Evolutionary conservation across 2,113 vertebrate species (phyloP), one percentile per base, ranked within the genome.

Genomic region (Oncorhynchus tshawytscha): DNA sequence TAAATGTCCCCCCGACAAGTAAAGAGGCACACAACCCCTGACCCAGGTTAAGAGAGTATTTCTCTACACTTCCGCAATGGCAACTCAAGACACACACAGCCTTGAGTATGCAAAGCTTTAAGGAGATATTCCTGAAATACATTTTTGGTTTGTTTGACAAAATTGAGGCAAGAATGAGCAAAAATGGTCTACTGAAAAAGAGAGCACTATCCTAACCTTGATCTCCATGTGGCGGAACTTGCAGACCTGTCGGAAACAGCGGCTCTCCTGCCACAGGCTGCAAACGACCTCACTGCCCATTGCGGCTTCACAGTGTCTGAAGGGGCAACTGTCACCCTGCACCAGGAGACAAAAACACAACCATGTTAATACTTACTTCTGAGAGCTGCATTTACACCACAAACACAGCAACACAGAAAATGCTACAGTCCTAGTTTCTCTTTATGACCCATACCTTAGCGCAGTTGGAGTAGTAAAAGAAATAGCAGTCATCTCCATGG

Each of bases 221-320:
- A 99, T 97, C 68, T 98, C 94, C 97, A 98, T 98, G 90, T 99
- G 97, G 15, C 97, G 95, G 92, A 96, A 98, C 74, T 95, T 95
- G 95, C 97, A 99, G 81, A 95, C 84, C 2, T 92, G 92, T 66
- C 96, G 95, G 88, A 96, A 98, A 81, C 97, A 99, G 9, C 95
- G 92, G 0, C 95, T 94, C 82, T 99, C 96, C 86, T 98, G 91
- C 97, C 97, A 99, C 16, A 98, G 94, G 0, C 83, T 96, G 89
- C 97, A 99, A 1, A 97, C 94, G 0, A 86, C 95, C 84, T 99
- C 97, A 9, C 92, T 98, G 11, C 97, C 97, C 88, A 96, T 92
- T 0, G 97, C 97, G 0, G 96, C 96, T 74, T 98, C 95, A 57
- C 97, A 98, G 89, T 99, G 97, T 74, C 97, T 94, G 82, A 98